phyloP scores from a whole-genome alignment of 2,113 vertebrate species.

The Hyla sarda region DNA sequence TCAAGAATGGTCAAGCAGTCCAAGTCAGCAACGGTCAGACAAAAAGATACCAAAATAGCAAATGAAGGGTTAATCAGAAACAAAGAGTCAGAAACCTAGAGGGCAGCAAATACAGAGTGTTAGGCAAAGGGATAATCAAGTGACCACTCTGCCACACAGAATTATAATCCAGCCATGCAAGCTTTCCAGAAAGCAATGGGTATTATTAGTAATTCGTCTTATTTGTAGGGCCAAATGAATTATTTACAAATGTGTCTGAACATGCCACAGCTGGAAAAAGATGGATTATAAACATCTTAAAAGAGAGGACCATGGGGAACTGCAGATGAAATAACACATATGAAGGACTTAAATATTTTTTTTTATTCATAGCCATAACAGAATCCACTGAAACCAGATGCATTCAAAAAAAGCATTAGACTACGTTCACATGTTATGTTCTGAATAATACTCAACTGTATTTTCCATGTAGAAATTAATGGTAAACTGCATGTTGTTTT shows the following conservation, averaged over 20 bases:
- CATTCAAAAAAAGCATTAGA: not conserved
- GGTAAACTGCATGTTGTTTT: no score
- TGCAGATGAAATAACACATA: constrained; percentile 1
- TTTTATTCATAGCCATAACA: constrained; percentile 22
- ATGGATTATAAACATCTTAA: constrained; percentile 45
- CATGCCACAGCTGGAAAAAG: constrained; percentile 18
- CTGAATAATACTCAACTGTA: not conserved
- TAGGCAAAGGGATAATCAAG: no score
- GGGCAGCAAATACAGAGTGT: no score
- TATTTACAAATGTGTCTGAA: constrained; percentile 32
- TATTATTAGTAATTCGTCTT: constrained; percentile 37
- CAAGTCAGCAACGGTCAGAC: no score
- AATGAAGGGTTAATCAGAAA: no score
- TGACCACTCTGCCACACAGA: not conserved
- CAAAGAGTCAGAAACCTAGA: no score
- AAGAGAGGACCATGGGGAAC: constrained; percentile 34
- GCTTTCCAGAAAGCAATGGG: constrained; percentile 11
- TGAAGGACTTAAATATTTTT: not conserved
- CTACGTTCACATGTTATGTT: not conserved
- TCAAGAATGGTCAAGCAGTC: no score
- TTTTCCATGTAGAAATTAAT: no score
- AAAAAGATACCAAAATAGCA: no score
- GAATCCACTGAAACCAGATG: not conserved
- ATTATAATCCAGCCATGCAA: not conserved
- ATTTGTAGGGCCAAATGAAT: constrained; percentile 32